phyloP scores from a whole-genome alignment of 1,140 invertebrate species.

The Apis dorsata region DNA sequence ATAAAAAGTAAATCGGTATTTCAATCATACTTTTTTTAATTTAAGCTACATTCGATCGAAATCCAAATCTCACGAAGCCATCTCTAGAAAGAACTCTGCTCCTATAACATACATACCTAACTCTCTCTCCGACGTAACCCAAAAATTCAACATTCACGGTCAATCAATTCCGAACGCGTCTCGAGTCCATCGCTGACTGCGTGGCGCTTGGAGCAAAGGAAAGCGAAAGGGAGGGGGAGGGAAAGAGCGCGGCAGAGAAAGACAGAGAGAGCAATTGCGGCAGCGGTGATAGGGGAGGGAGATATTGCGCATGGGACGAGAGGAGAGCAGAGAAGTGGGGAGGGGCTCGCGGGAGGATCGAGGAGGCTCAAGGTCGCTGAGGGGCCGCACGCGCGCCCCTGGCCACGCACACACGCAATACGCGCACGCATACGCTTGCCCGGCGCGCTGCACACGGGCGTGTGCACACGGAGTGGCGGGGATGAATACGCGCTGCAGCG shows the following conservation, averaged over 20 bases:
- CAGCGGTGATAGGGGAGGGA: constrained; percentile 36
- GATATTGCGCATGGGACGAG: constrained; percentile 39
- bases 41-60: background rate
- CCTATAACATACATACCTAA: background rate
- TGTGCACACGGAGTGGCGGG: constrained; percentile 42
- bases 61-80: background rate
- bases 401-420: constrained; percentile 65
- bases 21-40: too few species aligned
- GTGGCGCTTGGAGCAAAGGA: constrained; percentile 50
- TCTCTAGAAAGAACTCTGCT: background rate
- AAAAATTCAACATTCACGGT: background rate
- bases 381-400: constrained; percentile 76
- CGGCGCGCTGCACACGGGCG: constrained; percentile 55
- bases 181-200: constrained; percentile 42
- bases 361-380: constrained; percentile 75
- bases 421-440: constrained; percentile 41
- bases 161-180: background rate
- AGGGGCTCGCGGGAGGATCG: constrained; percentile 40
- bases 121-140: background rate
- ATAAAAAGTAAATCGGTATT: too few species aligned
- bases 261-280: constrained; percentile 49
- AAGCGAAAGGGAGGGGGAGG: constrained; percentile 39
- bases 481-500: constrained; percentile 56
- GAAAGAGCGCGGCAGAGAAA: constrained; percentile 32
- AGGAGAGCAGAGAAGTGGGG: constrained; percentile 30